Evolutionary conservation across 2,113 vertebrate species (phyloP), one percentile per base, ranked within the genome.

Genomic region (Solenodon paradoxus): DNA sequence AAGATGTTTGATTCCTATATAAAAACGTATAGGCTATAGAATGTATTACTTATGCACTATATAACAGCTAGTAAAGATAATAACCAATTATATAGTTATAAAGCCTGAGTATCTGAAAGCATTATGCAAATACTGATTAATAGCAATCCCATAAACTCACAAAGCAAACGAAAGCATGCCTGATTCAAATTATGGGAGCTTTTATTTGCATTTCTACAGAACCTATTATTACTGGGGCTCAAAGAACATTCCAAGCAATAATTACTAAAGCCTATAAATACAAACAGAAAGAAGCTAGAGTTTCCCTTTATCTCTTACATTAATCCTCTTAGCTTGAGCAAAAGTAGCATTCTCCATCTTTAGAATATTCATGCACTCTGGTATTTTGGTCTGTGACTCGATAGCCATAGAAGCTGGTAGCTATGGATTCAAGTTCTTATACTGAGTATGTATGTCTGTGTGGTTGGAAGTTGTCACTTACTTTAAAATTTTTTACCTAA

Each of bases 61-160:
- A 38, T 95, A 87, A 93, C 95, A 91, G 64, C 66, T 92, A 96
- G 92, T 96, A 87, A 94, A 90, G 84, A 83, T 89, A 96, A 68
- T 84, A 86, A 68, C 83, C 90, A 92, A 94, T 97, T 95, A 89
- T 79, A 81, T 79, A 82, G 55, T 66, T 78, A 96, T 92, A 95
- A 94, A 97, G 89, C 83, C 42, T 16, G 55, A 84, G n/a, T 66
- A 24, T 88, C 88, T 93, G 89, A 85, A 94, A 85, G 71, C 92
- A 57, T 95, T 97, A 95, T 95, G 88, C 72, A 96, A 96, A 96
- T 79, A 35, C 51, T 69, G 66, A 94, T 96, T 96, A 89, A 93
- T 82, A 79, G 17, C 72, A 88, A 96, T 94, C 86, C 40, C 53
- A 85, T 94, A 96, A 95, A 92, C 72, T 93, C 92, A 61, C 20